Evolutionary conservation across 2,113 vertebrate genomes (phyloP).

Genomic region (Casuarius casuarius): DNA sequence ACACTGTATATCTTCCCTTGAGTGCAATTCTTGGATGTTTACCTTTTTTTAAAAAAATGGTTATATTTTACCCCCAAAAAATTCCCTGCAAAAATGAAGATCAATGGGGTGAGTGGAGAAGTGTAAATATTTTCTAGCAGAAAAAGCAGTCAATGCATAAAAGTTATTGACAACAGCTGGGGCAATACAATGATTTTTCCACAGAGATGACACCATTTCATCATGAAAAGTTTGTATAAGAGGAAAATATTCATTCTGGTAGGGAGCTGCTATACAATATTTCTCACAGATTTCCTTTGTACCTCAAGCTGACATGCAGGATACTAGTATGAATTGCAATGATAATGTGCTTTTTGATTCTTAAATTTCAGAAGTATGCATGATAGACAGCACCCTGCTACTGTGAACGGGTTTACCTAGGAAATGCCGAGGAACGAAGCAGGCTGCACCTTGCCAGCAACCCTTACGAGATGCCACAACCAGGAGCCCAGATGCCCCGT

Average conservation of each 20-base stretch:
- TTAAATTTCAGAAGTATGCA: not conserved
- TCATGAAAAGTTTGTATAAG: slow-evolving; percentile 21
- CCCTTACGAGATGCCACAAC: not conserved
- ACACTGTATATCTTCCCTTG: slow-evolving; percentile 32
- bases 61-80: slow-evolving; percentile 56
- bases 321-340: not conserved
- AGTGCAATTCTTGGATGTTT: slow-evolving; percentile 58
- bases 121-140: slow-evolving; percentile 48
- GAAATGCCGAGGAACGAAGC: not conserved
- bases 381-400: not conserved
- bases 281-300: slow-evolving; percentile 9
- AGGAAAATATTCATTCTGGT: slow-evolving; percentile 34
- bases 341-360: not conserved
- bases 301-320: not conserved
- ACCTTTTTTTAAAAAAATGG: slow-evolving; percentile 36
- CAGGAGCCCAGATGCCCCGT: not conserved
- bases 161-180: slow-evolving; percentile 58
- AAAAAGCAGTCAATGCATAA: slow-evolving; percentile 58
- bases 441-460: not conserved
- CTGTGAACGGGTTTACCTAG: not conserved
- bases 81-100: slow-evolving; percentile 63
- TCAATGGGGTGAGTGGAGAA: slow-evolving; percentile 38
- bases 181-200: slow-evolving; percentile 34
- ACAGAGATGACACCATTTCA: slow-evolving; percentile 28
- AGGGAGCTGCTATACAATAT: not conserved